Conservation (phyloP, 2,113 vertebrate species). For the Oreochromis spilurus region DNA sequence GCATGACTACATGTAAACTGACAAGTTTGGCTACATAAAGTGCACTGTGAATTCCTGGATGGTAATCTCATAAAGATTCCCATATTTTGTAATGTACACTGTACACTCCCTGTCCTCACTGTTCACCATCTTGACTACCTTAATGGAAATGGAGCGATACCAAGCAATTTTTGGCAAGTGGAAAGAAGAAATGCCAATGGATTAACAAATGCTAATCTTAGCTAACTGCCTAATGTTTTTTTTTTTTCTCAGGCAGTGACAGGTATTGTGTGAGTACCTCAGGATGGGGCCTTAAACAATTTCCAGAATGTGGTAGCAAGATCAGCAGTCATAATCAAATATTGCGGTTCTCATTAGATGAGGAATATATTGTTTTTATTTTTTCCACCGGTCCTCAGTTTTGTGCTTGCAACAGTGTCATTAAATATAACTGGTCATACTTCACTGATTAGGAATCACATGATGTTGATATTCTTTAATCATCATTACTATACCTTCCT, state of each 20-base stretch:
- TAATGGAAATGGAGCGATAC: neutral
- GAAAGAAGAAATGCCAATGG: neutral
- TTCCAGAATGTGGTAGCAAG: neutral
- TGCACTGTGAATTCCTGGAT: neutral
- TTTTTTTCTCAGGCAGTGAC: neutral
- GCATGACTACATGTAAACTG: neutral
- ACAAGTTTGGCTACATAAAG: neutral
- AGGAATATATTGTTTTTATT: neutral
- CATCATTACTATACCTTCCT: slow-evolving; percentile 47
- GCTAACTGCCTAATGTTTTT: neutral
- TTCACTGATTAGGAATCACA: slow-evolving; percentile 10
- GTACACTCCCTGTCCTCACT: neutral
- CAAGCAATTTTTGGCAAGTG: accelerated
- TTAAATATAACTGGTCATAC: neutral
- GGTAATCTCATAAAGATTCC: neutral
- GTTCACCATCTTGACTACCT: neutral
- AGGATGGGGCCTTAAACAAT: accelerated
- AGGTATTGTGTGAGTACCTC: neutral
- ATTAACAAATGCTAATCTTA: neutral
- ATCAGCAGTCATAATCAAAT: neutral
- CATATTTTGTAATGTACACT: neutral
- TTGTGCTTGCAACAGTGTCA: neutral
- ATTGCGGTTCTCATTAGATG: neutral
- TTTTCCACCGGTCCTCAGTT: neutral
- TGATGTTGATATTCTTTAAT: neutral